A percentile compares a stretch with the other conserved stretches of the same genome.
phyloP scores from a whole-genome alignment of 2,888 invertebrate species.

The Marasmarcha lunaedactyla region DNA sequence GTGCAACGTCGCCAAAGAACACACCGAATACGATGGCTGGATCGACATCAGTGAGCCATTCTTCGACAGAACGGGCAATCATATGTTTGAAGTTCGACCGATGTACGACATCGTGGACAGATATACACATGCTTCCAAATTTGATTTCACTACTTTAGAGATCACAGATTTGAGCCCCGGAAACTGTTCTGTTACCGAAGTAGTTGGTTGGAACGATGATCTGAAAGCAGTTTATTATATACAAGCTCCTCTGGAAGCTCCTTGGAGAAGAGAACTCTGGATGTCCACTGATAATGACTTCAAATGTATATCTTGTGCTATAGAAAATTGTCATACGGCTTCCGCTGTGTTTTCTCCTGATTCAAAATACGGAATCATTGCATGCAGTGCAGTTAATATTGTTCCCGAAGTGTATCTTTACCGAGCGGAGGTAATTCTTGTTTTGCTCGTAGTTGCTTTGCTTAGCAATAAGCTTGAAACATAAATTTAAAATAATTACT shows the following conservation, averaged over 20 bases:
- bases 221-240: slow-evolving; percentile 75
- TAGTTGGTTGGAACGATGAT: slow-evolving; percentile 73
- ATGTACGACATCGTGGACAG: slow-evolving; percentile 39
- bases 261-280: slow-evolving; percentile 79
- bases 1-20: slow-evolving; percentile 46
- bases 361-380: slow-evolving; percentile 37
- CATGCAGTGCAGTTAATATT: slow-evolving; percentile 40
- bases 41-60: slow-evolving; percentile 70
- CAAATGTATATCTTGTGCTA: slow-evolving; percentile 72
- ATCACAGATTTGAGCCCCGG: slow-evolving; percentile 65
- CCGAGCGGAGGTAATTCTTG: slow-evolving; percentile 38
- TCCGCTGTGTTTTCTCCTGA: slow-evolving; percentile 67
- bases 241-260: slow-evolving; percentile 72
- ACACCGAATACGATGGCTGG: slow-evolving; percentile 78
- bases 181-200: slow-evolving; percentile 68
- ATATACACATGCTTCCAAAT: slow-evolving; percentile 50
- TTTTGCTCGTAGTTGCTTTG: background rate
- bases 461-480: no score
- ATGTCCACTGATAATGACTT: slow-evolving; percentile 68
- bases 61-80: slow-evolving; percentile 52
- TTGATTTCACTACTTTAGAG: slow-evolving; percentile 33
- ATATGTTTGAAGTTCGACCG: slow-evolving; percentile 52
- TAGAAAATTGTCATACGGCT: slow-evolving; percentile 75
- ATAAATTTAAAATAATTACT: no score
- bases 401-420: slow-evolving; percentile 57